Conservation (phyloP, 2,888 invertebrate species). For the Drosophila rubida region DNA sequence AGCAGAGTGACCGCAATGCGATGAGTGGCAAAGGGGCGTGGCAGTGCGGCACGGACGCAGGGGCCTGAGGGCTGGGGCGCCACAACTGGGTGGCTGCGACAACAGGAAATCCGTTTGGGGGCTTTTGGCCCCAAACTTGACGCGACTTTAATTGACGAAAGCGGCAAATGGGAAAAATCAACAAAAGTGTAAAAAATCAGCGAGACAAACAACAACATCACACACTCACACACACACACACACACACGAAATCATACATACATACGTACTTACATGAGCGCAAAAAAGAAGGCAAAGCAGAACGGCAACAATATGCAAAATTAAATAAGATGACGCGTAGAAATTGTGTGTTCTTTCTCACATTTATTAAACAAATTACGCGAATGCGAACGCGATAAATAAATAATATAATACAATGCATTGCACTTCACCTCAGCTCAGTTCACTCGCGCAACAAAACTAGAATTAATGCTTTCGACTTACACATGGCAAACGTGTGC, state of each 20-base stretch:
- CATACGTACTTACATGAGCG: neutral
- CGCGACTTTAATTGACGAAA: conserved; percentile 70
- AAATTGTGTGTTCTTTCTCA: conserved; percentile 67
- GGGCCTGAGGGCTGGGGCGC: conserved; percentile 35
- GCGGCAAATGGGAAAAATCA: conserved; percentile 65
- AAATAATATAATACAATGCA: conserved; percentile 28
- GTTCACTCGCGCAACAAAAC: neutral
- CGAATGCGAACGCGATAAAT: conserved; percentile 61
- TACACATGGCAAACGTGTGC: conserved; percentile 11
- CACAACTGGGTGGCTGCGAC: conserved; percentile 44
- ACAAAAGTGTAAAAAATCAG: conserved; percentile 62
- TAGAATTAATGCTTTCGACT: conserved; percentile 28
- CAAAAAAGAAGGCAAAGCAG: conserved; percentile 47
- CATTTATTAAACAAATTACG: conserved; percentile 78
- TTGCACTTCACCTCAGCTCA: neutral
- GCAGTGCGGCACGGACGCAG: neutral
- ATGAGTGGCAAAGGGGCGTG: neutral
- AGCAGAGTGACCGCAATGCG: conserved; percentile 43
- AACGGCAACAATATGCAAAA: conserved; percentile 73
- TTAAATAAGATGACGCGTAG: conserved; percentile 76
- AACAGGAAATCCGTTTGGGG: conserved; percentile 62
- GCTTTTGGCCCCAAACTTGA: conserved; percentile 58
- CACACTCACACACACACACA: conserved; percentile 8
- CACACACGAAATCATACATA: neutral
- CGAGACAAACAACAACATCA: conserved; percentile 42